Base-by-base conservation (phyloP, 1,140 invertebrate species). In the Lerema accius region DNA sequence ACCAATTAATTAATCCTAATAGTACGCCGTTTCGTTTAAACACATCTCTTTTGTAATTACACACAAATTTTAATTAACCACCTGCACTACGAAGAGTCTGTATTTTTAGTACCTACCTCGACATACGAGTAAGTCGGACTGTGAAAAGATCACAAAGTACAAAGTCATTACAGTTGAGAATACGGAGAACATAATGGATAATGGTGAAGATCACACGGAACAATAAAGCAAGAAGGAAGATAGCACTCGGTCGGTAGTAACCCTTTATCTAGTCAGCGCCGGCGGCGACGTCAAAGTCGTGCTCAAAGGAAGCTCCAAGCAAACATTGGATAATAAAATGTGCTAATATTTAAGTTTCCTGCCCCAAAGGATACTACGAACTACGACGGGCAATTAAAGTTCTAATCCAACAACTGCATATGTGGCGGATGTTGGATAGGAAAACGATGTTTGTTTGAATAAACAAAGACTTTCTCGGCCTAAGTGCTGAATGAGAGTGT, bases 321-420 rank as follows among this genome's bases (percentile, higher is more conserved):
- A 80, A 84, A 86, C 82, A 78, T 67, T n/a, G 66, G 65, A 63
- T 78, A 76, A 78, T 84, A 84, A 86, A 81, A 73, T 74, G 70
- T 71, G 78, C 77, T 81, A 86, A 88, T 86, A 86, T 86, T 88
- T 78, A 71, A 78, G 66, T 74, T 83, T 69, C 65, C 66, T 72
- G 69, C 70, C 75, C 70, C 76, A 70, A 69, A 51, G 69, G 53
- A 69, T 73, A n/a, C n/a, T n/a, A n/a, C n/a, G n/a, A n/a, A 73
- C 66, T 69, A 67, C 65, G 45, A 68, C 50, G 56, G 43, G 62
- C 70, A 73, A 77, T 77, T 74, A 72, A 75, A 67, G 58, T 67
- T 42, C 16, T 63, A 65, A 65, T 62, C 64, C 60, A 61, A 55
- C 67, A 62, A 59, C 43, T 67, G 28, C 32, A 37, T 55, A 35